Evolutionary conservation across 2,888 invertebrate species (phyloP), one percentile per base, ranked within the genome.

Genomic region (Eupithecia inturbata): DNA sequence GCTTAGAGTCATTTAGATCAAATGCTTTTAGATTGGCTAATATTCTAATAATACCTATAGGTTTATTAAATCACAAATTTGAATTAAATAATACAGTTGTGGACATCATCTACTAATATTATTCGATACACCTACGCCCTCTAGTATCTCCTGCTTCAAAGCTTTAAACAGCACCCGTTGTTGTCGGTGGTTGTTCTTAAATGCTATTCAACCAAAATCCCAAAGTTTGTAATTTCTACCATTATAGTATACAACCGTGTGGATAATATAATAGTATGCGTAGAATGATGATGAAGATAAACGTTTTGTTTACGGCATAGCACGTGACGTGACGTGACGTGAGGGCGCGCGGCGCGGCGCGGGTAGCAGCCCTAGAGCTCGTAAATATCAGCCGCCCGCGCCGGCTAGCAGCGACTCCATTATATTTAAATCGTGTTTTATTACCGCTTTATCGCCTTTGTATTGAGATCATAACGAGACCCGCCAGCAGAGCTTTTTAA

Each of bases 381-480:
- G 49, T 53, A 75, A 75, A 70, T 64, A 70, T 57, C 70, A 66
- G 36, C 72, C 69, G 72, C 72, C 64, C 9, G 12, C 33, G 49
- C 14, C 53, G 36, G 57, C 49, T 7, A n/a, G n/a, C 49, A 49
- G n/a, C 45, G 77, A 69, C 77, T 75, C 75, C 77, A 75, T 77
- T 77, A 75, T 77, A 74, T 74, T 77, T 77, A 77, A 77, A 77
- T 77, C 76, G 45, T 70, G 68, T 74, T 75, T 77, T 77, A 77
- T 73, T 64, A 64, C 67, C 53, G 71, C 70, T 71, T 77, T 74
- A 74, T 67, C 72, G 66, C 53, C 67, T 68, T 75, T 75, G 67
- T 75, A 75, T 67, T 67, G 70, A 75, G 75, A 72, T 41, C 70
- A 67, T 63, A 67, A 67, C 67, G 19, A 33, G 22, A 39, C 36